Evolutionary conservation across 2,888 invertebrate genomes (phyloP), one percentile per base, ranked within the genome.

Genomic region (Helobdella robusta): DNA sequence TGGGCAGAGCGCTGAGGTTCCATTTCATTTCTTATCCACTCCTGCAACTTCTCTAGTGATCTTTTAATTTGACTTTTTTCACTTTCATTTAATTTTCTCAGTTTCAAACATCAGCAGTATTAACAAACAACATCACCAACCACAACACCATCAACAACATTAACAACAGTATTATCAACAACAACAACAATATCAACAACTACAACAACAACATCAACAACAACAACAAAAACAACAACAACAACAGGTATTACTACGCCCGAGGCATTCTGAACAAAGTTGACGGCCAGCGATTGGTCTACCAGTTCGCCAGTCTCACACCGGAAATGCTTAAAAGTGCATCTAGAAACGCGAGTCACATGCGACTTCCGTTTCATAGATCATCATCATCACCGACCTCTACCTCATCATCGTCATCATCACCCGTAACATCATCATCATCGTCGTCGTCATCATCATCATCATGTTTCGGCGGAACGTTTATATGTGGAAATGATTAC

Each of bases 251-350:
- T 82, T 98, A 98, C 83, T 98, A 98, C 83, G 97, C 97, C 82
- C 86, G 97, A 72, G 97, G 97, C 73, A 98, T 98, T 78, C 84
- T 98, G 74, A 97, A 97, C 74, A 98, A 98, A 83, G 97, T 98
- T 68, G 97, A 98, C 82, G 98, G 98, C 28, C 98, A 98, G 82
- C 84, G 98, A 72, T 85, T 98, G 74, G 98, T 98, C 68, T 98
- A 98, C 83, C 95, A 97, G 83, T 98, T 98, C 83, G 95, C 97
- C 71, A 95, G 97, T 82, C 93, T 98, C 78, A 97, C 97, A 11
- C 67, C 65, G 15, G 65, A 65, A 25, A 59, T 65, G 59, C 59
- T 65, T 34, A 44, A 65, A 20, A 65, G 32, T 36, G 65, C 65
- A 6, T 59, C 65, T 36, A 58, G 34, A 20, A 59, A 48, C 28